phyloP scores from a whole-genome alignment of 2,113 vertebrate genomes.

The Ceyx cyanopectus region DNA sequence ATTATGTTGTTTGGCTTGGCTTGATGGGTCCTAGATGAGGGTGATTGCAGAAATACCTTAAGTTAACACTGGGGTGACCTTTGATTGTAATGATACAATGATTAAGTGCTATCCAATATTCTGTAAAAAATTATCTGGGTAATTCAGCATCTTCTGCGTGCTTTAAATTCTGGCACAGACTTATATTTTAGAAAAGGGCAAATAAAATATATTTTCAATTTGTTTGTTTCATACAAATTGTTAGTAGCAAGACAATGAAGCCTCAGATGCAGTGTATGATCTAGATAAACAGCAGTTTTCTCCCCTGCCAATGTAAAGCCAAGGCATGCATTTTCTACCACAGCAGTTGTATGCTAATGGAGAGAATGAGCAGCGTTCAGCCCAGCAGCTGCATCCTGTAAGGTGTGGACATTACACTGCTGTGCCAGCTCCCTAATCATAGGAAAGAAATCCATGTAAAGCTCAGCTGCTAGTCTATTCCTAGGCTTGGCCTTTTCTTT shows the following conservation, averaged over 20 bases:
- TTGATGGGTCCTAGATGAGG: neutral
- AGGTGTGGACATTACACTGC: neutral
- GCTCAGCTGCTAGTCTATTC: neutral
- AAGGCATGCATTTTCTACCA: neutral
- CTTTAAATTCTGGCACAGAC: neutral
- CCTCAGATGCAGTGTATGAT: neutral
- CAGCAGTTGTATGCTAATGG: neutral
- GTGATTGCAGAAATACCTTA: neutral
- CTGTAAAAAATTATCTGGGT: neutral
- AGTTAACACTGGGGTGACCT: neutral
- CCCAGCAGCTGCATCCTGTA: slow-evolving; percentile 30
- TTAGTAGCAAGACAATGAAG: neutral
- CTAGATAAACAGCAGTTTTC: neutral
- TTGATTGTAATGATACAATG: neutral
- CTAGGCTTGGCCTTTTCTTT: neutral
- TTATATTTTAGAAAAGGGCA: neutral
- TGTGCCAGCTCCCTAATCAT: neutral
- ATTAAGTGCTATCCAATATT: neutral
- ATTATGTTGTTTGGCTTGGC: neutral
- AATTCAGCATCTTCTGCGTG: neutral
- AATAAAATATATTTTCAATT: neutral
- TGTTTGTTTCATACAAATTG: neutral
- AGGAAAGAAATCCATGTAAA: slow-evolving; percentile 16
- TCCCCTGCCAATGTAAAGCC: neutral
- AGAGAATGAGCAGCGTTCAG: neutral